Evolutionary conservation across 2,797 vertebrate genomes (phyloP).

Genomic region (Sebastes dallii): DNA sequence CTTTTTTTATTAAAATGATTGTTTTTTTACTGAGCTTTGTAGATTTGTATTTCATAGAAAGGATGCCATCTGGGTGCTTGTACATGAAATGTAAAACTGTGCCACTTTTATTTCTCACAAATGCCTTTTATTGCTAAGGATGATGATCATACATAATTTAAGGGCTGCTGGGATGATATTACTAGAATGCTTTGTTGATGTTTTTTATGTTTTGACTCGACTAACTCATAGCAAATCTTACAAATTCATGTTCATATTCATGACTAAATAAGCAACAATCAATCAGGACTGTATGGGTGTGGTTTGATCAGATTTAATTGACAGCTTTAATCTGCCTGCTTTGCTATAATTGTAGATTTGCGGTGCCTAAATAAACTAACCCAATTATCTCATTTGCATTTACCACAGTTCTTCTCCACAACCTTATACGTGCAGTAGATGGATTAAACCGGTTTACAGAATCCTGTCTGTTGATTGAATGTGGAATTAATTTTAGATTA

Average conservation of each 20-base stretch:
- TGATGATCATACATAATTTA: neutral
- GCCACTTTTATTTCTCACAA: neutral
- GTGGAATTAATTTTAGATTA: slow-evolving; percentile 15
- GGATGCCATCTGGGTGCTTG: slow-evolving; percentile 30
- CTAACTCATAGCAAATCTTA: neutral
- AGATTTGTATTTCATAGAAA: slow-evolving; percentile 47
- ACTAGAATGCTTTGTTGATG: neutral
- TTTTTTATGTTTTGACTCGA: neutral
- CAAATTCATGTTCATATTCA: neutral
- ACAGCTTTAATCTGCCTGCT: neutral
- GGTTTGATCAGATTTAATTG: neutral
- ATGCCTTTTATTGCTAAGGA: neutral
- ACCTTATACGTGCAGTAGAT: neutral
- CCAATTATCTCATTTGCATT: slow-evolving; percentile 11
- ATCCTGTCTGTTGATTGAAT: slow-evolving; percentile 12
- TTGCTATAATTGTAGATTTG: neutral
- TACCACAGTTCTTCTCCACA: neutral
- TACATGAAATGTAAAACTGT: neutral
- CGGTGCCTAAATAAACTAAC: neutral
- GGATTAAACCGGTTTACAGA: slow-evolving; percentile 20
- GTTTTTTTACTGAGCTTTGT: slow-evolving; percentile 7
- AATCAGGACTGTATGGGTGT: neutral
- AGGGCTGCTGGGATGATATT: neutral
- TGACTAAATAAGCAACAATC: neutral
- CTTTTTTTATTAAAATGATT: slow-evolving; percentile 37